Evolutionary conservation across 2,888 invertebrate species (phyloP), one percentile per base, ranked within the genome.

Genomic region (Stenodema calcarata): DNA sequence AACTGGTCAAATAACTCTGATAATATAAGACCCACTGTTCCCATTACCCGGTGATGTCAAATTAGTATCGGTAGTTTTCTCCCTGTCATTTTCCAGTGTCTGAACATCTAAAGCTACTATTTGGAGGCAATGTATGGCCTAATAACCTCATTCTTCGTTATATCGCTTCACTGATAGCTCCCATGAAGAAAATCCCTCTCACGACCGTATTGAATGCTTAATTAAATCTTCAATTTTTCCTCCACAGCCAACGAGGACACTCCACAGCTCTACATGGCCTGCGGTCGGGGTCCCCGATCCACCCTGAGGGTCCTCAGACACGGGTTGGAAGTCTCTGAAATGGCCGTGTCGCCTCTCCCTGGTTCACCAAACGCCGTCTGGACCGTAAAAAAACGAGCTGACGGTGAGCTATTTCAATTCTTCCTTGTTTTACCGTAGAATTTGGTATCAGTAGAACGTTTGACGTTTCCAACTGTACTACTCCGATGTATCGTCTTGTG

Each of bases 351-450:
- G 30, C 99, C 99, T 92, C 92, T 99, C 89, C 99, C 99, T n/a
- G 99, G 99, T 90, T 99, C 98, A 91, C 99, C 99, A 1, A 99
- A 99, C 92, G 99, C 99, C 90, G 99, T 99, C 0, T 99, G 99
- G 99, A 99, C 99, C 42, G 99, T 99, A 27, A 97, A 98, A 91
- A 94, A 96, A 90, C 95, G 98, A 91, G 95, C 96, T 91, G 99
- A 99, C 93, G 99, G 99, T 99, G 92, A 95, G 95, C 93, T 89
- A 14, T 23, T n/a, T 54, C 18, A 54, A 70, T 4, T 70, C 27
- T 4, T 54, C 69, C n/a, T n/a, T 44, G 82, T 70, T 70, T 70
- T 70, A 3, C 23, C 27, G 18, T 44, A 2, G 41, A 16, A 35
- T 35, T 73, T 14, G 4, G 2, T 35, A 35, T 7, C 2, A 35